Conservation (phyloP, 2,888 invertebrate genomes). For the Tricholauxania praeusta region DNA sequence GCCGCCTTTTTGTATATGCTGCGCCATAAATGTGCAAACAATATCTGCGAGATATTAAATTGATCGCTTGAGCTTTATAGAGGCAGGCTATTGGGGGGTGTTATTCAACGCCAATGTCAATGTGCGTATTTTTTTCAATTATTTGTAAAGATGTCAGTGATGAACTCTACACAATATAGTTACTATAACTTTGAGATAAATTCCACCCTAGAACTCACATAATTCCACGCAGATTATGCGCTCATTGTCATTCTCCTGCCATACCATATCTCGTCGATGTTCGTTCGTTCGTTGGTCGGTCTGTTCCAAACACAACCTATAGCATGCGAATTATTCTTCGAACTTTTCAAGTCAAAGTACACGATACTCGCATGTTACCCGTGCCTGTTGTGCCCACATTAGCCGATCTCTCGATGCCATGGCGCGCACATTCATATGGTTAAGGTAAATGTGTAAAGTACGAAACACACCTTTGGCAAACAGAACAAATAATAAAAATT, state of each 20-base stretch:
- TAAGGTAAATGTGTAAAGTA: slow-evolving; percentile 32
- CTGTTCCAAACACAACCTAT: slow-evolving; percentile 18
- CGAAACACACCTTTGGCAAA: slow-evolving; percentile 45
- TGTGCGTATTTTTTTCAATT: no score
- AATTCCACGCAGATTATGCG: slow-evolving; percentile 19
- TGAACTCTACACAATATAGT: no score
- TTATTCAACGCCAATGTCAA: no score
- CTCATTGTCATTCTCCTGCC: slow-evolving; percentile 35
- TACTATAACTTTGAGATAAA: no score
- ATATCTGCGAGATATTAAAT: no score
- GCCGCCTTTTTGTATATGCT: no score
- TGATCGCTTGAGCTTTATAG: no score
- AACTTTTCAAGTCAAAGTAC: slow-evolving; percentile 35
- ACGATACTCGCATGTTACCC: slow-evolving; percentile 6
- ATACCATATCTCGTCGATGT: not conserved
- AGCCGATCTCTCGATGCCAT: slow-evolving; percentile 24
- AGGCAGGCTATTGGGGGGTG: no score
- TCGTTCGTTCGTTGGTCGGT: not conserved
- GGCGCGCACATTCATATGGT: not conserved
- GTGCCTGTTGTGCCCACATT: slow-evolving; percentile 28
- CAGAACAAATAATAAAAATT: slow-evolving; percentile 37
- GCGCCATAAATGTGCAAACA: no score
- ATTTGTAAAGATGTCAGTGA: no score
- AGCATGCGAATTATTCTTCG: slow-evolving; percentile 35
- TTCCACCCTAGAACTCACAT: not conserved